Percentiles rank a stretch among this genome's conserved stretches.
phyloP scores from a whole-genome alignment of 2,888 invertebrate genomes.

The Leptura quadrifasciata region DNA sequence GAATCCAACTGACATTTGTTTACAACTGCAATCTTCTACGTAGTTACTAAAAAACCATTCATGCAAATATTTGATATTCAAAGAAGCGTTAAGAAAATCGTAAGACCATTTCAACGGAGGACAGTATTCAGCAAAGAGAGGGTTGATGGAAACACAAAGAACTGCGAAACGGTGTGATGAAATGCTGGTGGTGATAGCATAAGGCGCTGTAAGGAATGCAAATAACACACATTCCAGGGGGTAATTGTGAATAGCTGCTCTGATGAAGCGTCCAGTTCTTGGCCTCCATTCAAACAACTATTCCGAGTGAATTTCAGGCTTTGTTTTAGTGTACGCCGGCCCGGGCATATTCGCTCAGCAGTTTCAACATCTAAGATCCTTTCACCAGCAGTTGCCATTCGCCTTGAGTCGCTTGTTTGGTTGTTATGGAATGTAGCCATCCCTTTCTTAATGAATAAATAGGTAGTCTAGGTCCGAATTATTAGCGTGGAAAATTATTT shows the following conservation, averaged over 20 bases:
- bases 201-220: conserved; percentile 62
- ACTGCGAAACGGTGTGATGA: conserved; percentile 47
- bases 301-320: conserved; percentile 65
- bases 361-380: conserved; percentile 36
- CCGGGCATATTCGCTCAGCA: conserved; percentile 40
- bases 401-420: conserved; percentile 28
- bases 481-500: conserved; percentile 27
- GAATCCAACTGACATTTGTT: too few relatives aligned
- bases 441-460: conserved; percentile 25
- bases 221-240: conserved; percentile 69
- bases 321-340: conserved; percentile 37
- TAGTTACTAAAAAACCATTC: background rate
- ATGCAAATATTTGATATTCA: background rate
- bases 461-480: conserved; percentile 26
- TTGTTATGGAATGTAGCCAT: conserved; percentile 21
- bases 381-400: conserved; percentile 23
- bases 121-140: background rate
- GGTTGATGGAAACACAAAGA: conserved; percentile 38
- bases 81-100: background rate
- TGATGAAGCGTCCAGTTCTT: conserved; percentile 72
- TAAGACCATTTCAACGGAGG: background rate
- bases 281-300: conserved; percentile 67
- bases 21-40: background rate
- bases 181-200: conserved; percentile 54
- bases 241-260: conserved; percentile 72